Conservation (phyloP, 2,113 vertebrate genomes). For the Lota lota region DNA sequence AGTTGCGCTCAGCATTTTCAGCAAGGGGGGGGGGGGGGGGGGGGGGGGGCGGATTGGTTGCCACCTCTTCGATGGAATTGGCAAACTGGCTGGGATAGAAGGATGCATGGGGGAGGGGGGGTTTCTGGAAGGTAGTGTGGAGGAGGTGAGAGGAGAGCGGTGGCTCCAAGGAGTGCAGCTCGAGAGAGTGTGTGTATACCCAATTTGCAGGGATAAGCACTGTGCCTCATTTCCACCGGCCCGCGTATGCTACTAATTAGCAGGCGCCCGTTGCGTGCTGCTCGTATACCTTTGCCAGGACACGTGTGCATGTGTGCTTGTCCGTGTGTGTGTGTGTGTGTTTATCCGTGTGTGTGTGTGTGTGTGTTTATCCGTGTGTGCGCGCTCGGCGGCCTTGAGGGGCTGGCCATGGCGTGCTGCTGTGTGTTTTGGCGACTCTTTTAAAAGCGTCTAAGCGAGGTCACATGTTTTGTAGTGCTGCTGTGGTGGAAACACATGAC, state of each 20-base stretch:
- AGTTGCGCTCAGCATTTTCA: conserved; percentile 53
- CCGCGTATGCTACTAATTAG: too few relatives aligned
- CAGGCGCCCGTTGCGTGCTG: too few relatives aligned
- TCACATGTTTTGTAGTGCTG: conserved; percentile 7
- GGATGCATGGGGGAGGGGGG: too few relatives aligned
- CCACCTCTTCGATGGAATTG: too few relatives aligned
- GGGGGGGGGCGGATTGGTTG: conserved; percentile 5
- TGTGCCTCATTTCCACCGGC: too few relatives aligned
- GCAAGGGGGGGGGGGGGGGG: conserved; percentile 34
- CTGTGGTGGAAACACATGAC: not conserved
- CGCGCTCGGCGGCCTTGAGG: not conserved
- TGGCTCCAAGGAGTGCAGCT: too few relatives aligned
- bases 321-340: conserved; percentile 8
- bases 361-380: conserved; percentile 8
- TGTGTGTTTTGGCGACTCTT: conserved; percentile 3
- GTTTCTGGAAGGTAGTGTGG: too few relatives aligned
- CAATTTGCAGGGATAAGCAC: too few relatives aligned
- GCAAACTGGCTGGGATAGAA: too few relatives aligned
- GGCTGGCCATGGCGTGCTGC: not conserved
- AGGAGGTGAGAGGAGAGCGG: too few relatives aligned
- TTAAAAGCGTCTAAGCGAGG: not conserved
- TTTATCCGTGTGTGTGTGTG: conserved; percentile 22
- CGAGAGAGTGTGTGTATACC: too few relatives aligned
- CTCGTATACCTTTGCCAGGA: not conserved
- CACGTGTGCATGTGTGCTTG: conserved; percentile 1